A percentile compares a stretch with the other conserved stretches of the same genome.
These are phyloP conservation scores for Pantherophis vulpinus DNA, from an alignment of 2,797 vertebrate species.

Conservation along the genomic window DNA sequence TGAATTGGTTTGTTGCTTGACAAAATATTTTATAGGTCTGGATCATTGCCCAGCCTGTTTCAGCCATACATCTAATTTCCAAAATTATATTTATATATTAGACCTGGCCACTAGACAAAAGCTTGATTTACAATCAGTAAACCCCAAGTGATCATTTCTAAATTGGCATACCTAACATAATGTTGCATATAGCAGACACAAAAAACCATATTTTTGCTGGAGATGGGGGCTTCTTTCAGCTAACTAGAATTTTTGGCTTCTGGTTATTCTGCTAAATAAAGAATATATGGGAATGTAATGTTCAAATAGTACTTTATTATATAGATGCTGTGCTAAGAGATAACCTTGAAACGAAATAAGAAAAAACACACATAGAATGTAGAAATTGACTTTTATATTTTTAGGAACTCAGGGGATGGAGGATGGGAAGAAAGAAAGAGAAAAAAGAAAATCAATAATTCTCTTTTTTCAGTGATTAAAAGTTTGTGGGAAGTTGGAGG, in stretches of 20 bases:
- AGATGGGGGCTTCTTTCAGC: background rate
- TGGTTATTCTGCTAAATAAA: background rate
- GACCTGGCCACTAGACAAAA: background rate
- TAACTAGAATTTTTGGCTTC: background rate
- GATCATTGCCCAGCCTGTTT: background rate
- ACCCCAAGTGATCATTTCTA: background rate
- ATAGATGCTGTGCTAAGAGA: background rate
- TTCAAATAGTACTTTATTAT: background rate
- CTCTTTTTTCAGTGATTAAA: background rate
- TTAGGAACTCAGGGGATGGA: background rate
- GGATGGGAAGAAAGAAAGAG: background rate
- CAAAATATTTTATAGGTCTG: background rate
- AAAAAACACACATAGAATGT: background rate
- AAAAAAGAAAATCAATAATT: background rate
- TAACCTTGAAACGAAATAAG: constrained; percentile 11
- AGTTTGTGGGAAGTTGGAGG: constrained; percentile 2
- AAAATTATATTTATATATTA: background rate
- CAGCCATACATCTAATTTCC: background rate
- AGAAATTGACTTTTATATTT: constrained; percentile 13
- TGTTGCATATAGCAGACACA: background rate
- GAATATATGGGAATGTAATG: background rate
- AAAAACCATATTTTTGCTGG: background rate
- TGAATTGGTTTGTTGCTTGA: background rate
- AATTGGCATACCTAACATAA: background rate
- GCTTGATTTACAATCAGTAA: background rate